phyloP scores from a whole-genome alignment of 2,113 vertebrate genomes.

The Cariama cristata region DNA sequence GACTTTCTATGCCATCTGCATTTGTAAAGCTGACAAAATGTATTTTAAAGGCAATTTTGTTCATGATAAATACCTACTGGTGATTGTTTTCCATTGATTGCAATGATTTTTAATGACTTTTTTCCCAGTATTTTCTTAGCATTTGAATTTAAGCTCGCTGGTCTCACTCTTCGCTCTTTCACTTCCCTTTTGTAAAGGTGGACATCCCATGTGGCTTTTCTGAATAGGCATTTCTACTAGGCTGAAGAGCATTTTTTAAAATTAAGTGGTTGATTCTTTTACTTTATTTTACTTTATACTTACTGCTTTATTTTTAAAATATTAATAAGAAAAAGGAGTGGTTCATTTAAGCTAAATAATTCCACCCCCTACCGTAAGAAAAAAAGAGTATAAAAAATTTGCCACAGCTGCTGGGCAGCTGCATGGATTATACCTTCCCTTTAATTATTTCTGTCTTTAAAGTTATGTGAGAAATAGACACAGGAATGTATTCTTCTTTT shows the following conservation, averaged over 20 bases:
- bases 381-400: background rate
- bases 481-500: background rate
- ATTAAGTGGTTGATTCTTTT: background rate
- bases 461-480: background rate
- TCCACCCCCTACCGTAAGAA: background rate
- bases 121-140: background rate
- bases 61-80: background rate
- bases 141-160: background rate
- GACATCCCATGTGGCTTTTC: background rate
- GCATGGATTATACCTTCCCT: background rate
- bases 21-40: background rate
- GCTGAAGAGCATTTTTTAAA: background rate
- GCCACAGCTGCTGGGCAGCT: background rate
- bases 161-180: background rate
- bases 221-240: background rate
- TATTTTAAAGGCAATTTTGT: background rate
- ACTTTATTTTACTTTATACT: background rate
- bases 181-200: background rate
- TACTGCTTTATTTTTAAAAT: background rate
- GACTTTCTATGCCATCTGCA: background rate
- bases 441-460: background rate
- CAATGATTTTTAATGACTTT: background rate
- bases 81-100: background rate
- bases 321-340: background rate
- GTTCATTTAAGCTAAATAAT: background rate